A percentile compares a stretch with the other conserved stretches of the same genome.
These are phyloP conservation scores for Premnoplex brunnescens DNA, from an alignment of 2,797 vertebrate species.

Conservation along the genomic window DNA sequence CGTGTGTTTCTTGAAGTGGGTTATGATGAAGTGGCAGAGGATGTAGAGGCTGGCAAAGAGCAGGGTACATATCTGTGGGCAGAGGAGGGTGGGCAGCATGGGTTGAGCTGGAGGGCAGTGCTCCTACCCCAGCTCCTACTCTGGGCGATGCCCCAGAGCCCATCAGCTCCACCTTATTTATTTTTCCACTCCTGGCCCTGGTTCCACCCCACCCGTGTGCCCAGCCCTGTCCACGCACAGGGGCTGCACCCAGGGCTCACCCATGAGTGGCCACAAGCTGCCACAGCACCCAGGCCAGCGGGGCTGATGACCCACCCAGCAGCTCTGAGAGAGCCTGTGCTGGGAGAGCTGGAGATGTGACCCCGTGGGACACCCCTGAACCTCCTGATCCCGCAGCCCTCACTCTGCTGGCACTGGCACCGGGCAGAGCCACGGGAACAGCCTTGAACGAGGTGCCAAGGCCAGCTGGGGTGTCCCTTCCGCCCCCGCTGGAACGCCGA, in stretches of 20 bases:
- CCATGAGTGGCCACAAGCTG: not conserved
- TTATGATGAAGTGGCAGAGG: constrained; percentile 91
- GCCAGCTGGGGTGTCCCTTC: not conserved
- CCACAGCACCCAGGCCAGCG: not conserved
- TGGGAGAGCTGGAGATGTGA: not conserved
- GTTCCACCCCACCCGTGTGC: not conserved
- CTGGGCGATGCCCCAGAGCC: not conserved
- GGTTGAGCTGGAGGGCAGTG: not conserved
- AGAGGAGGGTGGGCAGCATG: not conserved
- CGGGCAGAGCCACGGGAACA: not conserved
- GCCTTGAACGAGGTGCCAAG: not conserved
- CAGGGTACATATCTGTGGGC: constrained; percentile 88
- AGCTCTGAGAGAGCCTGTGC: not conserved
- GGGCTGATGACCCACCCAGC: not conserved
- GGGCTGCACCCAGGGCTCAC: not conserved
- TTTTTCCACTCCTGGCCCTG: not conserved
- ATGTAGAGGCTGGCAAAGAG: constrained; percentile 93
- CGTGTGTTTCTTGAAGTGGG: constrained; percentile 91
- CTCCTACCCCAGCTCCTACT: not conserved
- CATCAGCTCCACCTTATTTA: not conserved
- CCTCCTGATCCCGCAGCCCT: not conserved
- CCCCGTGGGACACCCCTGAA: not conserved
- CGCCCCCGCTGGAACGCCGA: not conserved
- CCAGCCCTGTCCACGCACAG: fast-evolving
- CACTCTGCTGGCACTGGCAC: not conserved